Evolutionary conservation across 2,113 vertebrate genomes (phyloP).

Genomic region (Semicossyphus pulcher): DNA sequence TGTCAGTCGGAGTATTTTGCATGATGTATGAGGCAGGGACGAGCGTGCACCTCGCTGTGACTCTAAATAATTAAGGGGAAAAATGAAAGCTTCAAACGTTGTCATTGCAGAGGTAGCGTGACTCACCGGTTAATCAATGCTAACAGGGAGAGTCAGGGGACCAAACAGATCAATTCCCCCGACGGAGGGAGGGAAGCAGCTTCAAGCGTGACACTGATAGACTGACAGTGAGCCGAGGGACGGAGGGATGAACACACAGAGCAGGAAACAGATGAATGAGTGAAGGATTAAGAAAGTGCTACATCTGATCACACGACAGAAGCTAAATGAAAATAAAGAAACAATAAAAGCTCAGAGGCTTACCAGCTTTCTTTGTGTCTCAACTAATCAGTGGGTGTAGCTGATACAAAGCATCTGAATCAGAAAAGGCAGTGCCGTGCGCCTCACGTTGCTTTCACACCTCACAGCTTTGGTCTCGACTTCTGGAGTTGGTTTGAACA

Average conservation of each 20-base stretch:
- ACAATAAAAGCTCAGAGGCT: background rate
- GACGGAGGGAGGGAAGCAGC: slow-evolving; percentile 26
- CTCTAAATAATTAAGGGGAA: slow-evolving; percentile 74
- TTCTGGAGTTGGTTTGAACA: too few species aligned
- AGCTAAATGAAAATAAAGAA: background rate
- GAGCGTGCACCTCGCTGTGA: slow-evolving; percentile 40
- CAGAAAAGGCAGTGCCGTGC: too few species aligned
- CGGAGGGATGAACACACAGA: background rate
- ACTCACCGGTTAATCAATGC: slow-evolving; percentile 71
- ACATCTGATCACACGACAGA: background rate
- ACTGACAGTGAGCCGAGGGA: slow-evolving; percentile 47
- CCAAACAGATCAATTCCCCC: slow-evolving; percentile 67
- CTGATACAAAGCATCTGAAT: slow-evolving; percentile 1
- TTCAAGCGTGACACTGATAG: slow-evolving; percentile 35
- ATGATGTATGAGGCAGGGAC: slow-evolving; percentile 70
- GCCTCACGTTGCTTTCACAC: too few species aligned
- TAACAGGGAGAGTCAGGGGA: slow-evolving; percentile 71
- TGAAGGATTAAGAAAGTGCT: background rate
- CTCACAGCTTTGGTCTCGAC: too few species aligned
- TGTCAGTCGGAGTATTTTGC: slow-evolving; percentile 60
- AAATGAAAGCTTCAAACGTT: slow-evolving; percentile 65
- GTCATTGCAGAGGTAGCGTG: slow-evolving; percentile 57
- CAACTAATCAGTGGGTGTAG: slow-evolving; percentile 7
- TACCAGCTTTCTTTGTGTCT: background rate
- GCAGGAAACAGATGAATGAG: background rate